These are phyloP conservation scores for Antheraea assamensis DNA, from an alignment of 2,888 invertebrate species.

Conservation along the genomic window DNA sequence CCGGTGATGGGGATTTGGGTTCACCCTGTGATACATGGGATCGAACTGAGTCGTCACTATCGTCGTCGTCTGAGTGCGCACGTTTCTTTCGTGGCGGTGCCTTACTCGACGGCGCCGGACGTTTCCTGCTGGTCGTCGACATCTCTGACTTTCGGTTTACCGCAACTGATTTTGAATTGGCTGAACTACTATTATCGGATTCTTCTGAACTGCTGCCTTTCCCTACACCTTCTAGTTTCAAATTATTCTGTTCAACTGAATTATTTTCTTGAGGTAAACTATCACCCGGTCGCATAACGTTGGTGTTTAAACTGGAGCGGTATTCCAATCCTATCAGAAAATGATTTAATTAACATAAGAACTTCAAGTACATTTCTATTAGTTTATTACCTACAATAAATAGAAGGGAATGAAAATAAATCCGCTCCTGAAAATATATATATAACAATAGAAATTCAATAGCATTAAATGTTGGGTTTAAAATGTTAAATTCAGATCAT, in stretches of 20 bases:
- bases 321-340: neutral
- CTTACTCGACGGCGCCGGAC: constrained; percentile 30
- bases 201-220: neutral
- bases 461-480: no score
- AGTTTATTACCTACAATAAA: neutral
- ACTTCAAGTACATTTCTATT: neutral
- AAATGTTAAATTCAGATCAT: no score
- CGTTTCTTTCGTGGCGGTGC: constrained; percentile 49
- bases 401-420: no score
- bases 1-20: constrained; percentile 73
- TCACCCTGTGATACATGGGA: constrained; percentile 35
- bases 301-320: neutral
- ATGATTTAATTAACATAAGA: neutral
- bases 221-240: neutral
- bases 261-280: neutral
- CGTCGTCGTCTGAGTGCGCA: constrained; percentile 57
- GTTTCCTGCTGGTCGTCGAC: constrained; percentile 26
- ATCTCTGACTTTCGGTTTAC: neutral
- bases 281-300: neutral
- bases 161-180: neutral
- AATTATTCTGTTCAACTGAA: neutral
- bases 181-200: neutral
- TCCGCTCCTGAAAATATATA: neutral
- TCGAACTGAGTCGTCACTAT: constrained; percentile 53
- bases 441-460: neutral